Percentiles rank a stretch among this genome's conserved stretches.
These are phyloP conservation scores for Macrotus californicus DNA, from an alignment of 2,113 vertebrate genomes.

Conservation along the genomic window DNA sequence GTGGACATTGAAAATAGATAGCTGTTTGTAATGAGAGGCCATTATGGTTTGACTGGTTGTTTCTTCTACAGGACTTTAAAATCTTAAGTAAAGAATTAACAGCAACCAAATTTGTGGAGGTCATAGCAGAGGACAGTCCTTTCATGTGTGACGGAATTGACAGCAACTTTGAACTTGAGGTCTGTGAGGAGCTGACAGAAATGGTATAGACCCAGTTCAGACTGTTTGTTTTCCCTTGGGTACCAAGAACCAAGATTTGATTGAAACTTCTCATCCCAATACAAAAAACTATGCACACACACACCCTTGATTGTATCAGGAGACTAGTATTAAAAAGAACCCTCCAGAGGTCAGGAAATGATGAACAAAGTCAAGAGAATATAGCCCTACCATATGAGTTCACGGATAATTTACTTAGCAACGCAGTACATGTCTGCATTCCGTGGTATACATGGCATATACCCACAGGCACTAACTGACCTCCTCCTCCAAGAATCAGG, in stretches of 20 bases:
- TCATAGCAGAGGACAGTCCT: constrained; percentile 81
- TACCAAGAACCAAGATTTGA: not conserved
- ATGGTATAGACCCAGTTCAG: not conserved
- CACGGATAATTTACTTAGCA: not conserved
- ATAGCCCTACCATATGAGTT: too few species aligned
- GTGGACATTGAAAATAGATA: not conserved
- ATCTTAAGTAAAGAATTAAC: constrained; percentile 85
- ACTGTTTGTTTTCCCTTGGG: not conserved
- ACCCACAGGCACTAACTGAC: too few species aligned
- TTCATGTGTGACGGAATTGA: constrained; percentile 48
- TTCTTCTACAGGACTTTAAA: constrained; percentile 82
- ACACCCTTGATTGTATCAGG: not conserved
- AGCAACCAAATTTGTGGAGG: constrained; percentile 77
- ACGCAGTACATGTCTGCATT: not conserved
- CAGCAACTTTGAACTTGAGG: constrained; percentile 86
- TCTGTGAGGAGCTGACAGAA: constrained; percentile 49
- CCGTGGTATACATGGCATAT: not conserved
- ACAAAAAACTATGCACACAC: not conserved
- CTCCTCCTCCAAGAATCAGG: not conserved
- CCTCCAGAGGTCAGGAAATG: not conserved
- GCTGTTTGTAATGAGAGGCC: not conserved
- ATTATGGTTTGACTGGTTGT: not conserved
- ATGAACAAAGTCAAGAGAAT: not conserved
- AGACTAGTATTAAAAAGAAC: not conserved
- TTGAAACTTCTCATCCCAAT: not conserved